phyloP scores from a whole-genome alignment of 2,113 vertebrate genomes.

The Mobula birostris region DNA sequence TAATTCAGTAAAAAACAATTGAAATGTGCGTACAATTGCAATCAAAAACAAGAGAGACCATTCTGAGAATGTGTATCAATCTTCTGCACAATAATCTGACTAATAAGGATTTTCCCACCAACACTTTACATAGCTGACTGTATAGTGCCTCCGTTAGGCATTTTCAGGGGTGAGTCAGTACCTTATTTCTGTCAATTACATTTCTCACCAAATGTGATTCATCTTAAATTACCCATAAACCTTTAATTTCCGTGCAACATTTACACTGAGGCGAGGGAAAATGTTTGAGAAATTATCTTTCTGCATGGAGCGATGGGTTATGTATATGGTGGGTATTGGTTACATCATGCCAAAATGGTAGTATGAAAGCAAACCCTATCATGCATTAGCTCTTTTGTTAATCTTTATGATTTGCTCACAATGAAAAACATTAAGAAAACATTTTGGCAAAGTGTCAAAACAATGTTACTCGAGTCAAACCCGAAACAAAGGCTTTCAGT shows the following conservation, averaged over 20 bases:
- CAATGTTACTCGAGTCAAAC: slow-evolving; percentile 27
- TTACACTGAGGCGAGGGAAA: background rate
- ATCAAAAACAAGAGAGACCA: too few relatives aligned
- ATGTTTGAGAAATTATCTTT: background rate
- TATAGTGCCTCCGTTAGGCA: too few relatives aligned
- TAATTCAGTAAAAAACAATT: too few relatives aligned
- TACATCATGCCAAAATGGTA: slow-evolving; percentile 28
- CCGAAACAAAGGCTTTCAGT: slow-evolving; percentile 31
- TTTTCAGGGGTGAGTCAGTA: too few relatives aligned
- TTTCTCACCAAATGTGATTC: slow-evolving; percentile 32
- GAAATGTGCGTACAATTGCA: too few relatives aligned
- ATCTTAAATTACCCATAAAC: background rate
- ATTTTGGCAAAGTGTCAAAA: slow-evolving; percentile 30
- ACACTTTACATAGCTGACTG: too few relatives aligned
- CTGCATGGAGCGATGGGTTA: background rate
- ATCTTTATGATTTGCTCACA: slow-evolving; percentile 37
- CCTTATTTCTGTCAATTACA: slow-evolving; percentile 2
- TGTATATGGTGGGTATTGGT: background rate
- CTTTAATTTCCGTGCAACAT: slow-evolving; percentile 12
- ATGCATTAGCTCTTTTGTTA: slow-evolving; percentile 27
- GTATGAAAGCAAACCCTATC: slow-evolving; percentile 34
- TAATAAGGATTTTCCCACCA: too few relatives aligned
- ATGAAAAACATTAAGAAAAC: slow-evolving; percentile 30
- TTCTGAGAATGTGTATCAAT: too few relatives aligned
- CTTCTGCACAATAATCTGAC: too few relatives aligned